A percentile compares a stretch with the other conserved stretches of the same genome.
Conservation (phyloP, 2,113 vertebrate genomes). For the Strix uralensis region DNA sequence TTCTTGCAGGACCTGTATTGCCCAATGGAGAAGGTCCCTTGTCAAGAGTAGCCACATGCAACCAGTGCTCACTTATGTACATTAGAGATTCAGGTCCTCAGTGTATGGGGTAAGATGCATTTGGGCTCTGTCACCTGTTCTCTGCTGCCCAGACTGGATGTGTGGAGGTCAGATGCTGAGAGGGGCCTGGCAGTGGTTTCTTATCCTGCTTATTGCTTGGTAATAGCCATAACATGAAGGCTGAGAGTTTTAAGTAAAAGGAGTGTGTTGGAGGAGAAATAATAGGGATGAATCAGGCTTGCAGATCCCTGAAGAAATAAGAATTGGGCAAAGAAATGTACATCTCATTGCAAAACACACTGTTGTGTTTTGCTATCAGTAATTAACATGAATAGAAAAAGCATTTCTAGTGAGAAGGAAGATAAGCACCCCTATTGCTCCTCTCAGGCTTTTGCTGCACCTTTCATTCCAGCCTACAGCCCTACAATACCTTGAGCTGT, state of each 20-base stretch:
- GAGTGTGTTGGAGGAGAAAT: neutral
- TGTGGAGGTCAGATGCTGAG: neutral
- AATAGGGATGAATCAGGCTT: neutral
- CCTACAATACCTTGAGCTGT: neutral
- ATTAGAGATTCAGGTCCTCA: neutral
- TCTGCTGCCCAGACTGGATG: neutral
- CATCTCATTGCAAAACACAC: neutral
- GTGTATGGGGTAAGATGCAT: neutral
- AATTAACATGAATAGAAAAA: neutral
- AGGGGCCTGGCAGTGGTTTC: neutral
- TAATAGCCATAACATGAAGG: neutral
- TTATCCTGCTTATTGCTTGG: neutral
- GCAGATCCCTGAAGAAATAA: neutral
- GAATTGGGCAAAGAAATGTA: neutral
- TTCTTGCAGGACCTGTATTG: neutral
- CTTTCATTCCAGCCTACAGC: neutral
- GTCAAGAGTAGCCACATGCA: neutral
- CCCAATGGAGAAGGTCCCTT: neutral
- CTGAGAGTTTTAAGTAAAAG: neutral
- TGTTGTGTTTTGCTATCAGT: neutral
- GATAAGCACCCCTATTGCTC: neutral
- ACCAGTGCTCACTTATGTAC: neutral
- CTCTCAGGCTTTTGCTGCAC: neutral
- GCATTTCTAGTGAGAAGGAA: neutral
- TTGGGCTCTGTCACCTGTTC: neutral